Evolutionary conservation across 2,888 invertebrate species (phyloP).

Genomic region (Psylliodes chrysocephalus): DNA sequence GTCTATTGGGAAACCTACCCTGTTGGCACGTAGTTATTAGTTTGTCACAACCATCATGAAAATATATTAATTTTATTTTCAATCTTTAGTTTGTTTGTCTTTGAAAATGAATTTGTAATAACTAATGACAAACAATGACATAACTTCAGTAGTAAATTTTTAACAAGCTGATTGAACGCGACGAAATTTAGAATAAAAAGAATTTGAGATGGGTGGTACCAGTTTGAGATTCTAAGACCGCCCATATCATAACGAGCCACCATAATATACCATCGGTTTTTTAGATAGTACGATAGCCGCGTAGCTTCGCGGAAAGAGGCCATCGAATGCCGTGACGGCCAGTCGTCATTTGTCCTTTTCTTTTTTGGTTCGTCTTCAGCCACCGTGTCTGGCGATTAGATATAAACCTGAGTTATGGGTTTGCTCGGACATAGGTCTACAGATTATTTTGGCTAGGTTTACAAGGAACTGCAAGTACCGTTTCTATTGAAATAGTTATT

Average conservation of each 20-base stretch:
- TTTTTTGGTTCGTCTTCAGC: background rate
- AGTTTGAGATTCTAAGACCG: background rate
- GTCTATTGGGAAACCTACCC: too few species aligned
- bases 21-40: too few species aligned
- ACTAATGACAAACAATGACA: too few species aligned
- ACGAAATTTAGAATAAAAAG: too few species aligned
- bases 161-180: too few species aligned
- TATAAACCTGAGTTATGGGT: background rate
- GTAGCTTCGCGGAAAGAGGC: background rate
- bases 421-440: background rate
- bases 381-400: background rate
- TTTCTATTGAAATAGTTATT: slow-evolving; percentile 2
- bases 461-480: background rate
- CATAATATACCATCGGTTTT: background rate
- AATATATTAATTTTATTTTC: too few species aligned
- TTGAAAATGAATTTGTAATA: too few species aligned
- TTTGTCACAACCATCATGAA: too few species aligned
- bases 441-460: background rate
- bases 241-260: background rate
- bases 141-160: too few species aligned
- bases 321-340: background rate
- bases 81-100: too few species aligned
- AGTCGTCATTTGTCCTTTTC: background rate
- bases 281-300: background rate
- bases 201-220: background rate